Conservation (phyloP, 23 tunicate genomes). For the Phallusia fumigata region DNA sequence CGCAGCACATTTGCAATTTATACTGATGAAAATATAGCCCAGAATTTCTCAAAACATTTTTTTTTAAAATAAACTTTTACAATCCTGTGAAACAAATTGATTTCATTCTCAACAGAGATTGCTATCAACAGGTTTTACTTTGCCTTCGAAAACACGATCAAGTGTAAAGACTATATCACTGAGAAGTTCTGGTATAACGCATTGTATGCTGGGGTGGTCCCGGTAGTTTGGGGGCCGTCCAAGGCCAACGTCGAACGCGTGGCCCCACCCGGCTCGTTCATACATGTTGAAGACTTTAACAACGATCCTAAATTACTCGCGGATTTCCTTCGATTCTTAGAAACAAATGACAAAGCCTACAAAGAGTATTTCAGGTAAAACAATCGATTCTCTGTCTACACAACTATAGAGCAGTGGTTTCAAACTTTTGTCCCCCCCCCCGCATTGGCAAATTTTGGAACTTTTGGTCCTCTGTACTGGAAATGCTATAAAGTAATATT, state of each 20-base stretch:
- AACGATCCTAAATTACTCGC: constrained; percentile 31
- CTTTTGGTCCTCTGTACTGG: no score
- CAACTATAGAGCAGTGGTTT: not conserved
- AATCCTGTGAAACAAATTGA: no score
- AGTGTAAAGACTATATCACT: constrained; percentile 58
- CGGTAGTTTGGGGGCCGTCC: constrained; percentile 38
- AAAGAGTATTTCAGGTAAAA: constrained; percentile 55
- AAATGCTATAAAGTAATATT: no score
- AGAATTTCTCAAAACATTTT: no score
- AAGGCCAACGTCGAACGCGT: constrained; percentile 30
- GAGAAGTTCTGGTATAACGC: constrained; percentile 52
- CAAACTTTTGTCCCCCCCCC: no score
- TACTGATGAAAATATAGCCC: no score
- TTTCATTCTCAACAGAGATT: no score
- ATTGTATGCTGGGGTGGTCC: constrained; percentile 46
- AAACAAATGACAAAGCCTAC: constrained; percentile 60
- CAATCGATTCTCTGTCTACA: not conserved
- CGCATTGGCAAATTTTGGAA: no score
- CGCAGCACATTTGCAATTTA: no score
- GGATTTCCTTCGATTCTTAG: constrained; percentile 36
- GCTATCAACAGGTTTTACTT: constrained; percentile 55
- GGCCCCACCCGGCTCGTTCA: constrained; percentile 49
- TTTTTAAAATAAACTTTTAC: no score
- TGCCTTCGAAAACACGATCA: constrained; percentile 67
- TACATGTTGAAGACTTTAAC: constrained; percentile 61